Evolutionary conservation across 2,797 vertebrate species (phyloP), one percentile per base, ranked within the genome.

Genomic region (Bovichtus diacanthus): DNA sequence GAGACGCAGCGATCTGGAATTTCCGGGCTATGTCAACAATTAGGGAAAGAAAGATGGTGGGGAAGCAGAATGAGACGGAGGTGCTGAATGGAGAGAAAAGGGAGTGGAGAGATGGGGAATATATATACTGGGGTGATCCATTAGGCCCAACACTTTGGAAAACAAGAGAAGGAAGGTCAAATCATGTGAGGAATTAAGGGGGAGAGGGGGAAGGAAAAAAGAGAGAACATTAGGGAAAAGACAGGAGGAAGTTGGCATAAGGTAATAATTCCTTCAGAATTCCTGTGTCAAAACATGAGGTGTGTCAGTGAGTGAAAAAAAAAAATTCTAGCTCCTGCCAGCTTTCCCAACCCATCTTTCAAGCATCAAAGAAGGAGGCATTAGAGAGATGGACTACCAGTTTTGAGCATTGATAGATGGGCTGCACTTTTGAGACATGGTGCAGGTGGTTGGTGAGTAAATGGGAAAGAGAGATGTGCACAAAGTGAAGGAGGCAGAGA

Each of bases 11-110:
- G 6, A 78, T 68, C 67, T 78, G 68, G 74, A 84, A 88, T 88
- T 88, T 87, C 70, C 73, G 87, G 81, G 78, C 72, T 50, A 62
- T 76, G 83, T 81, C 84, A 78, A 86, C 83, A 90, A 87, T 87
- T 87, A 88, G 54, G 68, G 41, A 73, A 67, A 65, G 74, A 83
- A 79, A 63, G 76, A 89, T 80, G 58, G 62, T 74, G 60, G n/a
- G 54, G 41, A 56, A 56, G 74, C 54, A 44, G 69, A 60, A 53
- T 46, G 34, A 78, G 54, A 80, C 58, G 2, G 66, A 69, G 81
- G 49, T 64, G 79, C 67, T 84, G 84, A 82, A 83, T 62, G 70
- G 69, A 75, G 70, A 63, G 76, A 83, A 82, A 74, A 70, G 34
- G 70, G 46, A 78, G 71, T 29, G 43, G 47, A 63, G 78, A 76